Percentiles rank a stretch among this genome's conserved stretches.
These are phyloP conservation scores for Entosphenus tridentatus DNA, from an alignment of 2,113 vertebrate genomes.

Conservation along the genomic window DNA sequence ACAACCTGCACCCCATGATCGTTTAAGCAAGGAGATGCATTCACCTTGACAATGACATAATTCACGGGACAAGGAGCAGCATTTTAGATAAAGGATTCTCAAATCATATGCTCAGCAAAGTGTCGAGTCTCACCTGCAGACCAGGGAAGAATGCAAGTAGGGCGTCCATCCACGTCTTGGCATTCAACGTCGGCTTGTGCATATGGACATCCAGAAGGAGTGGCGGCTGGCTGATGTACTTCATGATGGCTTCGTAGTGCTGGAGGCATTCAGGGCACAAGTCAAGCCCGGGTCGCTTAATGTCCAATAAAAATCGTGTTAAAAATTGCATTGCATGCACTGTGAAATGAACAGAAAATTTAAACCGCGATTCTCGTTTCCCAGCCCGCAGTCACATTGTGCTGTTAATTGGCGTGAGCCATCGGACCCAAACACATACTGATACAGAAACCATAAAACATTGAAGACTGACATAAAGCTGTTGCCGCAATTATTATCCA, in stretches of 20 bases:
- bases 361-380: too few relatives aligned
- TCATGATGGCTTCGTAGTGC: constrained; percentile 13
- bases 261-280: background rate
- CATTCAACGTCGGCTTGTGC: constrained; percentile 12
- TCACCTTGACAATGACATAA: background rate
- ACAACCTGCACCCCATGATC: too few relatives aligned
- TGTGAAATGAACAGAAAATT: background rate
- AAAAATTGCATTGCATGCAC: background rate
- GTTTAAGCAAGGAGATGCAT: too few relatives aligned
- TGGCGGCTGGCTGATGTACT: constrained; percentile 13
- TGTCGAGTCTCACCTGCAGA: constrained; percentile 8
- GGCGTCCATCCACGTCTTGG: constrained; percentile 12
- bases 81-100: background rate
- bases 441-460: too few relatives aligned
- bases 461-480: too few relatives aligned
- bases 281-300: background rate
- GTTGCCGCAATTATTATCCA: too few relatives aligned
- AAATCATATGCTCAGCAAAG: too few relatives aligned
- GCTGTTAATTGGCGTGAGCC: too few relatives aligned
- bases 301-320: background rate
- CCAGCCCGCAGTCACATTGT: too few relatives aligned
- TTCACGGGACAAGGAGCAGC: background rate
- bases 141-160: constrained; percentile 13
- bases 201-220: constrained; percentile 12
- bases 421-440: too few relatives aligned